Evolutionary conservation across 2,797 vertebrate genomes (phyloP).

Genomic region (Gastrophryne carolinensis): DNA sequence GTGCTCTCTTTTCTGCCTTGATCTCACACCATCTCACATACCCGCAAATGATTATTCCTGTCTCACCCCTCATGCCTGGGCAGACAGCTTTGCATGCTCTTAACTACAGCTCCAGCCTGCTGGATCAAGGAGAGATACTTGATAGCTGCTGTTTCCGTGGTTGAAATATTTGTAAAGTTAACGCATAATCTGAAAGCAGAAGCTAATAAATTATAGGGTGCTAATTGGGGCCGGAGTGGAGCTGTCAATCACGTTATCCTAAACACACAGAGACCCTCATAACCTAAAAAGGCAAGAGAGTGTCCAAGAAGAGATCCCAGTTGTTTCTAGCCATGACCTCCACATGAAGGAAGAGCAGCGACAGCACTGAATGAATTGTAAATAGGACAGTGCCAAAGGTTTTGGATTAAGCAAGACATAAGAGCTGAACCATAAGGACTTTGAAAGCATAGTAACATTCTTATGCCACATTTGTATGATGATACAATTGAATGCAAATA

Average conservation of each 20-base stretch:
- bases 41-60: slow-evolving; percentile 70
- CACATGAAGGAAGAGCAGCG: slow-evolving; percentile 58
- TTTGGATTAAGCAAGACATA: slow-evolving; percentile 23
- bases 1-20: slow-evolving; percentile 48
- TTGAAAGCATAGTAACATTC: no score
- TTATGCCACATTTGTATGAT: no score
- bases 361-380: slow-evolving; percentile 37
- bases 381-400: slow-evolving; percentile 1
- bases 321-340: slow-evolving; percentile 74
- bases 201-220: slow-evolving; percentile 82
- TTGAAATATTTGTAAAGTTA: slow-evolving; percentile 85
- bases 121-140: slow-evolving; percentile 73
- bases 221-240: slow-evolving; percentile 79
- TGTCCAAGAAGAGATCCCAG: slow-evolving; percentile 69
- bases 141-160: slow-evolving; percentile 80
- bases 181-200: slow-evolving; percentile 82
- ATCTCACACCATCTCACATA: slow-evolving; percentile 49
- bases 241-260: slow-evolving; percentile 75
- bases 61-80: slow-evolving; percentile 65
- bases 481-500: no score
- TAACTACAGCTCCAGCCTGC: slow-evolving; percentile 63
- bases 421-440: no score
- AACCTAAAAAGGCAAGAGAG: slow-evolving; percentile 80
- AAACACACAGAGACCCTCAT: slow-evolving; percentile 77
- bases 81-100: slow-evolving; percentile 63